These are phyloP conservation scores for Microtus oregoni DNA, from an alignment of 2,113 vertebrate species.

Conservation along the genomic window DNA sequence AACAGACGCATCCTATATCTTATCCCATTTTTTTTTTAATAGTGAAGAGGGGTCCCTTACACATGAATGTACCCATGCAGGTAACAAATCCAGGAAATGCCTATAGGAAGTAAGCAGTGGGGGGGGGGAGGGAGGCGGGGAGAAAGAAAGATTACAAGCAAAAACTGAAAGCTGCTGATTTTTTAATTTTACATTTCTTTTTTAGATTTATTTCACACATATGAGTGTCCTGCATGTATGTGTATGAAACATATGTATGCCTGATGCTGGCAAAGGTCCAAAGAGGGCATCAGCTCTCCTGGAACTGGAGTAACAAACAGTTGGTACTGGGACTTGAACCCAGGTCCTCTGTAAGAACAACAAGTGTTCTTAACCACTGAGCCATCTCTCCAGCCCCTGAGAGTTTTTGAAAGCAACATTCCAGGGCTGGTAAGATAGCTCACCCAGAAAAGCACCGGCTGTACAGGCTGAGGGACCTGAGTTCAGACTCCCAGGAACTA, in stretches of 20 bases:
- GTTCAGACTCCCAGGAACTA: no score
- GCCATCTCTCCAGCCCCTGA: not conserved
- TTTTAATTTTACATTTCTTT: not conserved
- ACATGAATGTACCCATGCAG: fast-evolving
- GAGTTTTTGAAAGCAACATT: not conserved
- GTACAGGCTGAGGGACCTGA: no score
- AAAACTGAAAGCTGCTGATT: not conserved
- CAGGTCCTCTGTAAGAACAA: not conserved
- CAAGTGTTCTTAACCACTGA: not conserved
- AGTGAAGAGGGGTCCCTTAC: not conserved
- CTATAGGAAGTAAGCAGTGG: not conserved
- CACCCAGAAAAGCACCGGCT: no score
- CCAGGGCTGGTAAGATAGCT: not conserved
- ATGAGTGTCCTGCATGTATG: not conserved
- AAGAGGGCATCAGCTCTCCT: not conserved
- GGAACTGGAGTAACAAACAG: not conserved
- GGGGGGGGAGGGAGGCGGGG: no score
- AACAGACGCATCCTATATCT: not conserved
- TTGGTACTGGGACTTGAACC: not conserved
- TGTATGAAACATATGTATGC: not conserved
- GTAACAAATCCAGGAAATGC: not conserved
- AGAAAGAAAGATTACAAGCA: not conserved
- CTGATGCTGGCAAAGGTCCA: not conserved
- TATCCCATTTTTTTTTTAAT: not conserved
- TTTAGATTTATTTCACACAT: not conserved